These are phyloP conservation scores for Lophius piscatorius DNA, from an alignment of 2,113 vertebrate species.

Conservation along the genomic window DNA sequence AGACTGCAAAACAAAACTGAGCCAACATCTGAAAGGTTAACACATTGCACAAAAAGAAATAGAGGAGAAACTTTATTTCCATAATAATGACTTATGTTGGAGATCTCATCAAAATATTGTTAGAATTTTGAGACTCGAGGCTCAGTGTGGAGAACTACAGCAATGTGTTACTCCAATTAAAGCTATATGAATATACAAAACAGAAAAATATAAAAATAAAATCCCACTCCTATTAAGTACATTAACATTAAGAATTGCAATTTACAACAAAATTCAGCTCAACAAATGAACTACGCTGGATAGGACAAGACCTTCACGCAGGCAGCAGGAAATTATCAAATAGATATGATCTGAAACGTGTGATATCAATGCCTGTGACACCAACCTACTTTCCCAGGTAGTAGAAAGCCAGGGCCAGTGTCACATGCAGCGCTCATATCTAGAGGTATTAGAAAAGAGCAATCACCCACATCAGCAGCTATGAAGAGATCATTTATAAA, in stretches of 20 bases:
- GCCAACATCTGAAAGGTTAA: background rate
- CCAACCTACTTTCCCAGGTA: constrained; percentile 42
- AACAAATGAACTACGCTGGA: constrained; percentile 1
- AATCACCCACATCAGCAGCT: constrained; percentile 55
- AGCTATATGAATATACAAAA: no score
- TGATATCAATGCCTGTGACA: constrained; percentile 47
- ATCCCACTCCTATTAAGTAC: no score
- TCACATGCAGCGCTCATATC: constrained; percentile 39
- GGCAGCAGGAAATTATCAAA: constrained; percentile 50
- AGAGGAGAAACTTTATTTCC: constrained; percentile 14
- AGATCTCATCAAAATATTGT: no score
- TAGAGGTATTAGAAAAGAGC: constrained; percentile 37
- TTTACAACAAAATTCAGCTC: background rate
- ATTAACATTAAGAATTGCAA: background rate
- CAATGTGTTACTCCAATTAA: no score
- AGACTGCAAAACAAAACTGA: constrained; percentile 17
- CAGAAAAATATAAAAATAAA: no score
- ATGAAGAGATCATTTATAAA: constrained; percentile 51
- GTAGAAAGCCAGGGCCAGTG: constrained; percentile 18
- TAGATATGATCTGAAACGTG: constrained; percentile 42
- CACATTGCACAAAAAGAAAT: background rate
- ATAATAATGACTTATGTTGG: constrained; percentile 35
- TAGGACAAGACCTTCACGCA: constrained; percentile 12
- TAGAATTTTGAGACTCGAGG: no score
- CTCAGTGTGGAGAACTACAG: no score